Conservation (phyloP, 2,113 vertebrate species). For the Gadus macrocephalus region DNA sequence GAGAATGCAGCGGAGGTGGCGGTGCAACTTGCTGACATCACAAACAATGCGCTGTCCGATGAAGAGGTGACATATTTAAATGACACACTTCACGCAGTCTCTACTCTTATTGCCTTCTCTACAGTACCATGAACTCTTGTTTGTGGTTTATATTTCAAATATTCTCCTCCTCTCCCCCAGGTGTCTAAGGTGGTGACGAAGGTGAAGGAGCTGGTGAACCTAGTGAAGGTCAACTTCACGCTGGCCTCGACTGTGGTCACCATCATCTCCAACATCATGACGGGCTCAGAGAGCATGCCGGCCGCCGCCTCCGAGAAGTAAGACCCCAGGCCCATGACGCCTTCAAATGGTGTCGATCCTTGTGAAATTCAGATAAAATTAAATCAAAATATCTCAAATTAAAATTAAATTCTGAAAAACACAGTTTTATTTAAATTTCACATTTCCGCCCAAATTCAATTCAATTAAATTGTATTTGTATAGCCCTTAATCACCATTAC, state of each 20-base stretch:
- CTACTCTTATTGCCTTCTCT: neutral
- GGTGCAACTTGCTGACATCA: conserved; percentile 80
- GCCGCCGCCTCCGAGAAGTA: conserved; percentile 81
- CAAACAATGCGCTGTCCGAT: conserved; percentile 75
- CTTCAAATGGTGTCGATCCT: too few species aligned
- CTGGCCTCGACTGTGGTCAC: conserved; percentile 84
- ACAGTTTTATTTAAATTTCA: too few species aligned
- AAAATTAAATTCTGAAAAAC: too few species aligned
- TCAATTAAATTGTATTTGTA: too few species aligned
- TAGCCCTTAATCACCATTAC: too few species aligned
- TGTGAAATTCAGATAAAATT: too few species aligned
- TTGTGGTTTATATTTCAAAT: neutral
- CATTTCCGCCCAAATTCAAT: too few species aligned
- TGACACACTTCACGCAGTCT: neutral
- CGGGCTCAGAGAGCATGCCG: conserved; percentile 75
- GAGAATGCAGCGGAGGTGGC: conserved; percentile 85
- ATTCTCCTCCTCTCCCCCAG: conserved; percentile 19
- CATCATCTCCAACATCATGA: conserved; percentile 95
- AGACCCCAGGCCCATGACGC: conserved; percentile 30
- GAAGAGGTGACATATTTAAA: conserved; percentile 66
- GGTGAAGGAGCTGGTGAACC: conserved; percentile 84
- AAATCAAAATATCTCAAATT: too few species aligned
- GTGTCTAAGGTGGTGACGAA: conserved; percentile 84
- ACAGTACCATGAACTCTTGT: neutral
- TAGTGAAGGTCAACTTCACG: conserved; percentile 81